These are phyloP conservation scores for Hypotaenidia philippensis DNA, from an alignment of 2,797 vertebrate genomes.

Conservation along the genomic window DNA sequence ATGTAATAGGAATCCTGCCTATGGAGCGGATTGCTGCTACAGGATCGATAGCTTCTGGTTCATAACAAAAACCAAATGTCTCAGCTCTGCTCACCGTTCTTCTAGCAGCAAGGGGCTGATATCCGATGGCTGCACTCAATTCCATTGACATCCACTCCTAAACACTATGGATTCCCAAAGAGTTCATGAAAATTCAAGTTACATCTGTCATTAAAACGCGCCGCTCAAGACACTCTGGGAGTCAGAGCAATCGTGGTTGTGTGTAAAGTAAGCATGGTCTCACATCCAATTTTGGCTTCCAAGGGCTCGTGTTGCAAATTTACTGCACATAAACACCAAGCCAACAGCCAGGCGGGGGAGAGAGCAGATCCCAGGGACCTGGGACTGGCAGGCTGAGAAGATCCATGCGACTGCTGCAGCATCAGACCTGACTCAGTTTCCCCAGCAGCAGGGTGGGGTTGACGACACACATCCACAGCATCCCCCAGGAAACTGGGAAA, in stretches of 20 bases:
- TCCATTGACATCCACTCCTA: neutral
- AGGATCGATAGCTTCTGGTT: constrained; percentile 37
- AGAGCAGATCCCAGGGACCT: neutral
- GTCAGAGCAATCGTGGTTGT: rapidly evolving
- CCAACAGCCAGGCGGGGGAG: rapidly evolving
- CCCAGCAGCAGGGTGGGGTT: neutral
- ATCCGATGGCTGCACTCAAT: neutral
- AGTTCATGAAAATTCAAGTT: neutral
- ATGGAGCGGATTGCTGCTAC: neutral
- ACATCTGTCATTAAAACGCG: neutral
- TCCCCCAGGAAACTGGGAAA: neutral
- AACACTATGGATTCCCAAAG: neutral
- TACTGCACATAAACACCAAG: rapidly evolving
- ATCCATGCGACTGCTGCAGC: neutral
- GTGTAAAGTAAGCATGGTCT: rapidly evolving
- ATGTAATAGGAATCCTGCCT: neutral
- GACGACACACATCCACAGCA: rapidly evolving
- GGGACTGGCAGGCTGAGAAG: rapidly evolving
- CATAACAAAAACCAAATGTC: neutral
- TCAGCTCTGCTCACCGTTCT: neutral
- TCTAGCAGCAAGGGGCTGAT: neutral
- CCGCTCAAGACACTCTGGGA: neutral
- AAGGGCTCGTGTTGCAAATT: neutral
- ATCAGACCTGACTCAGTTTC: neutral
- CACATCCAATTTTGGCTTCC: neutral